Evolutionary conservation across 2,888 invertebrate species (phyloP).

Genomic region (Ophion costatus): DNA sequence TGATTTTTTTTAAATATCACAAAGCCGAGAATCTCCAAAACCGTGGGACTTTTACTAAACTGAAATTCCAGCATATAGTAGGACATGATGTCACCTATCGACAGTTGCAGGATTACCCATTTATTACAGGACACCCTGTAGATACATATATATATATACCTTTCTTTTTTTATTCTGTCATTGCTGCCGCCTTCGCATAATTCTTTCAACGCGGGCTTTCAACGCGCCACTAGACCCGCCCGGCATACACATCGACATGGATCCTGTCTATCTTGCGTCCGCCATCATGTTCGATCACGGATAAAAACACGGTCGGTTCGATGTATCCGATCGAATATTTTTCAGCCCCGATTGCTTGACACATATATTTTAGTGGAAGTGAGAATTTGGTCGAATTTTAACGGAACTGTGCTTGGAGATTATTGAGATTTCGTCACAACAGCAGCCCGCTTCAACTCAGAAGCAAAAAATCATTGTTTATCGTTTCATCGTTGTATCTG

Average conservation of each 20-base stretch:
- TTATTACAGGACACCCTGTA: no score
- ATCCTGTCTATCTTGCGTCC: neutral
- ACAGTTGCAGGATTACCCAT: no score
- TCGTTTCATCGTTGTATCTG: no score
- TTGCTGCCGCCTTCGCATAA: conserved; percentile 43
- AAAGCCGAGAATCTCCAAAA: no score
- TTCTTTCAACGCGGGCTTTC: conserved; percentile 21
- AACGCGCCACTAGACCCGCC: neutral
- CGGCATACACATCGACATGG: neutral
- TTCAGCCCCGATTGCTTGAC: neutral
- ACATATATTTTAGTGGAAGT: neutral
- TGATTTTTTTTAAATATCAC: no score
- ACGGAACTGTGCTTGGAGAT: neutral
- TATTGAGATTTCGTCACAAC: neutral
- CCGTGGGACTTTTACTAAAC: no score
- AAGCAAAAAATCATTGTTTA: neutral
- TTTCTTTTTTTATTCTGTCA: conserved; percentile 40
- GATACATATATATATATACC: conserved; percentile 18
- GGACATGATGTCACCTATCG: no score
- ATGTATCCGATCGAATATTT: neutral
- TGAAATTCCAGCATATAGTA: no score
- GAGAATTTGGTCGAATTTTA: neutral
- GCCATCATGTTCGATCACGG: neutral
- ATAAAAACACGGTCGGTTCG: neutral
- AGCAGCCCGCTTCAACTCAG: neutral